Evolutionary conservation across 2,888 invertebrate species (phyloP).

Genomic region (Mesochorus sp.): DNA sequence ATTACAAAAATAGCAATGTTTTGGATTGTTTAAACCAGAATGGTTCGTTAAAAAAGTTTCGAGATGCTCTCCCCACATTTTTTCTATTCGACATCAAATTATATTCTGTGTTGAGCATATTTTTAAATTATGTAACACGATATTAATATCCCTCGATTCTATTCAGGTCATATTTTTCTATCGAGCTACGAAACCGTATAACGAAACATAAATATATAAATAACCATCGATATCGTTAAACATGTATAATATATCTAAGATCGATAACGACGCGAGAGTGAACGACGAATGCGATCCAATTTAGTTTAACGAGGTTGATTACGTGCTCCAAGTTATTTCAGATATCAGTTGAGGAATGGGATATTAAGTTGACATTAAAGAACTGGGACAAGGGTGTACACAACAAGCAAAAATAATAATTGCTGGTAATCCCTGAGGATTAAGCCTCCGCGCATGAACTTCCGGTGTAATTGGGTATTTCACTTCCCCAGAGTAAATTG

Average conservation of each 20-base stretch:
- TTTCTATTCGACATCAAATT: no score
- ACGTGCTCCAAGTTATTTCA: background rate
- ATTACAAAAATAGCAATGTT: no score
- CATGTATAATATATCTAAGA: background rate
- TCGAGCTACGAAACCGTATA: background rate
- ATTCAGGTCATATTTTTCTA: no score
- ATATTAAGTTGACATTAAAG: background rate
- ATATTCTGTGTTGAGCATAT: no score
- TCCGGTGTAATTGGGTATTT: no score
- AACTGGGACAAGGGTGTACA: background rate
- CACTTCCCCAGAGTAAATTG: no score
- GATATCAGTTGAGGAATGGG: background rate
- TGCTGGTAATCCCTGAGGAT: background rate
- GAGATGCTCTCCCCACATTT: no score
- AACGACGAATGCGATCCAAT: constrained; percentile 12
- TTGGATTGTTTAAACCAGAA: no score
- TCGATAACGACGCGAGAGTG: constrained; percentile 15
- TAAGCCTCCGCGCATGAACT: background rate
- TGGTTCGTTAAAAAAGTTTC: no score
- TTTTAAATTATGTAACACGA: no score
- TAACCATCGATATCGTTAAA: background rate
- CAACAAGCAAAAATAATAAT: background rate
- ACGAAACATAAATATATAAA: no score
- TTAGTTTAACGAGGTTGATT: constrained; percentile 19
- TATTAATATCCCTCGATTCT: no score